phyloP scores from a whole-genome alignment of 2,797 vertebrate genomes.

The Paramormyrops hopkinsi region DNA sequence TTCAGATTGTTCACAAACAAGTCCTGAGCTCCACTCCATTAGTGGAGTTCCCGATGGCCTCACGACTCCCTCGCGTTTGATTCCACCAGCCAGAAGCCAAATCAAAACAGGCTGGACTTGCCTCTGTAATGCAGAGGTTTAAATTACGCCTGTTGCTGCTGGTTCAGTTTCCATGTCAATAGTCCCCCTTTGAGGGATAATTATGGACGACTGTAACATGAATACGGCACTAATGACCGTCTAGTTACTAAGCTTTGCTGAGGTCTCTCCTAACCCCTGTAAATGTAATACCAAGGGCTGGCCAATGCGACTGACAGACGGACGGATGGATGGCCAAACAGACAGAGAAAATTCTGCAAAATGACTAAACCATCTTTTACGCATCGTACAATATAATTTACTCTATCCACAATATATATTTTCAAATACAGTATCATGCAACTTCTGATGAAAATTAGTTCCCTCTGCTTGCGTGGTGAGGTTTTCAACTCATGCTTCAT shows the following conservation, averaged over 20 bases:
- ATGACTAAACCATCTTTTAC: not conserved
- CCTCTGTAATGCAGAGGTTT: constrained; percentile 38
- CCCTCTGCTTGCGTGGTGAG: not conserved
- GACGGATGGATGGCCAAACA: not conserved
- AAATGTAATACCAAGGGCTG: not conserved
- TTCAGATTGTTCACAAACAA: not conserved
- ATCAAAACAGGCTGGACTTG: constrained; percentile 39
- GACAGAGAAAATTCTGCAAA: not conserved
- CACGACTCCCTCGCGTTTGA: not conserved
- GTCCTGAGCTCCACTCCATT: not conserved
- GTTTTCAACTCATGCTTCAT: not conserved
- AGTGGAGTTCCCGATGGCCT: not conserved
- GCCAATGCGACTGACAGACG: not conserved
- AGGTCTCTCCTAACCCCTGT: constrained; percentile 38
- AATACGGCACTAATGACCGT: constrained; percentile 47
- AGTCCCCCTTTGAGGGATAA: constrained; percentile 42
- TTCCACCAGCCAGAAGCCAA: constrained; percentile 35
- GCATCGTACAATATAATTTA: not conserved
- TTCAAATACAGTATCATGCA: not conserved
- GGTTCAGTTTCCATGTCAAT: constrained; percentile 44
- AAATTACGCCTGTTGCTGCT: constrained; percentile 30
- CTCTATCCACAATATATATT: too few relatives aligned
- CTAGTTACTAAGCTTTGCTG: constrained; percentile 45
- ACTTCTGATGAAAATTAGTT: not conserved
- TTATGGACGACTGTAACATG: constrained; percentile 53